Conservation (phyloP, 2,888 invertebrate genomes). For the Drosophila limbata region DNA sequence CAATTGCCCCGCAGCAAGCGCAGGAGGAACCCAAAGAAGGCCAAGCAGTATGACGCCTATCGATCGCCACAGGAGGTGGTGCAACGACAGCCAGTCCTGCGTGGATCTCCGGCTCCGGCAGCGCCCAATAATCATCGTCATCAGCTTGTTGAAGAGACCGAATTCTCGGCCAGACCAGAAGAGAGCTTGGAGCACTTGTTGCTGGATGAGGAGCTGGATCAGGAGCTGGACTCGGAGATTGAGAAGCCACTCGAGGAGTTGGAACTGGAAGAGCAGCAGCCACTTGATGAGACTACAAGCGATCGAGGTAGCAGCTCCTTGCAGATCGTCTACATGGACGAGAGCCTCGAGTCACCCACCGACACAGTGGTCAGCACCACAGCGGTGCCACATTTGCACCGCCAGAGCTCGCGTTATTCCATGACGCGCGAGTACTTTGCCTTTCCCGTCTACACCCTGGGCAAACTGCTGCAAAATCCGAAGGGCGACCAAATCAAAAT, state of each 20-base stretch:
- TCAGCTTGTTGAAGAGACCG: constrained; percentile 2
- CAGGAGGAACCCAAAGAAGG: constrained; percentile 60
- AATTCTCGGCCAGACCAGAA: not conserved
- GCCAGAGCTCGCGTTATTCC: constrained; percentile 71
- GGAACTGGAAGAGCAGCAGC: constrained; percentile 3
- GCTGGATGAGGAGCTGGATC: not conserved
- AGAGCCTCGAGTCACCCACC: constrained; percentile 68
- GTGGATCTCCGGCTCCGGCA: constrained; percentile 19
- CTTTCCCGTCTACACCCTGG: constrained; percentile 77
- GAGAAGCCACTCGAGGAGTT: constrained; percentile 23
- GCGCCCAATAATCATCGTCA: constrained; percentile 71
- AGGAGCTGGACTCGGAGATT: constrained; percentile 1
- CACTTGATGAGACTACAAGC: not conserved
- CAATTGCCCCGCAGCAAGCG: constrained; percentile 44
- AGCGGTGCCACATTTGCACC: constrained; percentile 10
- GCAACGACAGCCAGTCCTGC: constrained; percentile 57
- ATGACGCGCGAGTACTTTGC: constrained; percentile 71
- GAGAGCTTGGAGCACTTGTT: not conserved
- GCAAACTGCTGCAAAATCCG: constrained; percentile 65
- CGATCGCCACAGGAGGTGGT: constrained; percentile 76
- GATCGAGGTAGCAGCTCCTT: constrained; percentile 41
- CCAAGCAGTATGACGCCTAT: constrained; percentile 70
- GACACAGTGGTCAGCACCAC: constrained; percentile 26
- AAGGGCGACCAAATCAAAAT: not conserved
- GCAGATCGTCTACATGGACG: constrained; percentile 76